Evolutionary conservation across 1,140 invertebrate species (phyloP), one percentile per base, ranked within the genome.

Genomic region (Drosophila equinoxialis): DNA sequence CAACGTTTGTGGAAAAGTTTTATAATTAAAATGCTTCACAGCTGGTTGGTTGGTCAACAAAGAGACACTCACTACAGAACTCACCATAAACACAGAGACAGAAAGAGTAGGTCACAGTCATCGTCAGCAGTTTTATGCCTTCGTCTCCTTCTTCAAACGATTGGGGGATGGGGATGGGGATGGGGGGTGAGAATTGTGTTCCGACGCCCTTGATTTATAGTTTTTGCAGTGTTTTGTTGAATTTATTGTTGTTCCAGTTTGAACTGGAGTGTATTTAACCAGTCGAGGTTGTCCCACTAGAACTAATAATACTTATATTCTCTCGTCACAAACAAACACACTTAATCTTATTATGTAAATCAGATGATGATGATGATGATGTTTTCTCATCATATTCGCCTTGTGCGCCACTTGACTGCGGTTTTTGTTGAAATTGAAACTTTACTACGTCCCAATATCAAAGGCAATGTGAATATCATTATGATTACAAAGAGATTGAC

Each of bases 361-460:
- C 10, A 10, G 35, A 30, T 30, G 30, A 30, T 48, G 14, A 51
- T 26, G 23, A 26, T 26, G 23, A 26, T 51, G 45, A 51, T 51
- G 8, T 51, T 51, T 51, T 23, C 65, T 48, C 65, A 48, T 54
- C 62, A 45, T 10, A 26, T 30, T 68, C 74, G 81, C 83, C 83
- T 86, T 86, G 79, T 74, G 48, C 54, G 79, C 68, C 83, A 86
- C 84, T 86, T 83, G 82, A 63, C 41, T 85, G 83, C 79, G 83
- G 83, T 83, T 83, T 77, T 79, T 83, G 17, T 77, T 79, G 83
- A 83, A 86, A 86, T 69, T 83, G 79, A 87, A 77, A 83, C 83
- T 67, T 74, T 78, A 59, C 14, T 48, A 20, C 3, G 20, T 20
- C 14, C 35, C 37, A 62, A 45, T 37, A 26, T 37, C 23, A n/a